Percentiles rank a stretch among this genome's conserved stretches.
Evolutionary conservation across 2,797 vertebrate species (phyloP).

Genomic region (Bradypodion pumilum): DNA sequence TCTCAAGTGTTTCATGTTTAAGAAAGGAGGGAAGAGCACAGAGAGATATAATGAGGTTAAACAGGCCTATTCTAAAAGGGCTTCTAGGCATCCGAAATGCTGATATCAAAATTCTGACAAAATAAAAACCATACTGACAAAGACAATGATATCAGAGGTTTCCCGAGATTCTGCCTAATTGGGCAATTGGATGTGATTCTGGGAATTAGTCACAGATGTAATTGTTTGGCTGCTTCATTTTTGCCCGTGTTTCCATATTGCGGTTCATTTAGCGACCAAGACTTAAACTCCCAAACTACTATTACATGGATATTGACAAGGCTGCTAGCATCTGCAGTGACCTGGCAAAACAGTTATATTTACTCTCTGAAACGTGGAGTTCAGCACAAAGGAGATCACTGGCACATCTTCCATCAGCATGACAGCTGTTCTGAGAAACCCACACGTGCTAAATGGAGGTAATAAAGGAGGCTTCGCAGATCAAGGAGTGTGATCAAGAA

Average conservation of each 20-base stretch:
- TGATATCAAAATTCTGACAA: constrained; percentile 12
- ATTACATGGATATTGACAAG: constrained; percentile 4
- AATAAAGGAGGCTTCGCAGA: background rate
- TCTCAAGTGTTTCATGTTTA: constrained; percentile 16
- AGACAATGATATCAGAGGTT: constrained; percentile 10
- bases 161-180: constrained; percentile 21
- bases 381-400: background rate
- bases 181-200: constrained; percentile 23
- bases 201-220: constrained; percentile 31
- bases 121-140: constrained; percentile 27
- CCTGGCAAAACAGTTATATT: background rate
- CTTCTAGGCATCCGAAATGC: background rate
- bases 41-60: background rate
- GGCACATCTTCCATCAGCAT: background rate
- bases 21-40: background rate
- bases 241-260: constrained; percentile 27
- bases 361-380: background rate
- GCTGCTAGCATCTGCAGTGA: background rate
- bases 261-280: constrained; percentile 30
- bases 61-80: background rate
- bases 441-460: background rate
- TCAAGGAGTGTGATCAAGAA: background rate
- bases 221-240: constrained; percentile 18
- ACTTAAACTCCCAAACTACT: constrained; percentile 3
- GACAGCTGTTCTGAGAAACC: background rate